Evolutionary conservation across 1,140 invertebrate species (phyloP).

Genomic region (Psix sp.): DNA sequence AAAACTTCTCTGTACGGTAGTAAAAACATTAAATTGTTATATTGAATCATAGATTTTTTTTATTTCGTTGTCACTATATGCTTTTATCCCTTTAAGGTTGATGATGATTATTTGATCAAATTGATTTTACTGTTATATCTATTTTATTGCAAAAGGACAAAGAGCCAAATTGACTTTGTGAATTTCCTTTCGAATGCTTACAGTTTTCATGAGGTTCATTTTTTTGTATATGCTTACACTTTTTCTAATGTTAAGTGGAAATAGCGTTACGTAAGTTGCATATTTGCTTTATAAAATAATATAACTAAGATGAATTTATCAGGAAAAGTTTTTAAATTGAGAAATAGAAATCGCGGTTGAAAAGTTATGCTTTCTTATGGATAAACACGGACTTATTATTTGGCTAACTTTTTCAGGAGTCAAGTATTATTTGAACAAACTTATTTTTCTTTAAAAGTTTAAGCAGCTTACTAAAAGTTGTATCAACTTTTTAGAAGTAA

Average conservation of each 20-base stretch:
- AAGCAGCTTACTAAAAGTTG: constrained; percentile 10
- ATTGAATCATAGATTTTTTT: constrained; percentile 1
- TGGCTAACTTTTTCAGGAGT: constrained; percentile 3
- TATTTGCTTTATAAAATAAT: no score
- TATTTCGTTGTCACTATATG: not conserved
- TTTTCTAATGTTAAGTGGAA: no score
- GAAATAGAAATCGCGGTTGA: constrained; percentile 1
- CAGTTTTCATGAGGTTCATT: no score
- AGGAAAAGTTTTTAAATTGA: not conserved
- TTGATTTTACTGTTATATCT: no score
- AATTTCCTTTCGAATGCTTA: no score
- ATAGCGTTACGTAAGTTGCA: no score
- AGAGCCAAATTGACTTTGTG: no score
- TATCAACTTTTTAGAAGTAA: constrained; percentile 1
- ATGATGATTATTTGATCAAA: no score
- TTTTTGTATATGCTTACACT: no score
- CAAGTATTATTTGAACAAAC: constrained; percentile 9
- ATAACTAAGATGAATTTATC: not conserved
- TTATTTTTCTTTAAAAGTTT: constrained; percentile 8
- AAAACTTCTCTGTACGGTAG: constrained; percentile 76
- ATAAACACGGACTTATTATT: constrained; percentile 26
- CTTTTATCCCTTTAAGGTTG: not conserved
- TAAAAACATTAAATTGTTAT: constrained; percentile 10
- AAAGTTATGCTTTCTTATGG: not conserved
- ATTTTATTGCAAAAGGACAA: no score